Base-by-base conservation (phyloP, 2,888 invertebrate genomes). In the Apotomis betuletana region DNA sequence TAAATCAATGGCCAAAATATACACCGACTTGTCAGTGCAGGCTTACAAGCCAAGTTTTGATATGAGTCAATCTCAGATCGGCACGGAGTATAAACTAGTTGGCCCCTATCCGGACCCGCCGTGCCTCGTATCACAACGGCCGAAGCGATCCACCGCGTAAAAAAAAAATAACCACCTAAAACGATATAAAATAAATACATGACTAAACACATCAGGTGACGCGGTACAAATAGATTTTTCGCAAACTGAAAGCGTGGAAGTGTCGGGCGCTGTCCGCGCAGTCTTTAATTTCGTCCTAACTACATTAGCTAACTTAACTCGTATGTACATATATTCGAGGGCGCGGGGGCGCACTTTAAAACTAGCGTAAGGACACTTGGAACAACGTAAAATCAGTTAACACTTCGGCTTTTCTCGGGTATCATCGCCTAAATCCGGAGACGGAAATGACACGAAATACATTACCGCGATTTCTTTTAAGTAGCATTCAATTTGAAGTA, bases 291-390 rank as follows among this genome's bases (percentile, higher is more conserved):
- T 80, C 77, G 75, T 77, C 80, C 84, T 83, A 84, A 58, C 85
- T 83, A 84, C 78, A 81, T 82, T 81, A 76, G 75, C 82, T 83
- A 81, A 78, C 80, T 82, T 81, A 82, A 69, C 13, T 81, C 80
- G 79, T 84, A 85, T 85, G 80, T 85, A 86, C 86, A 83, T 10
- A 49, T 83, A 85, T 85, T 85, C 85, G 86, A 85, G 84, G 49
- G 55, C 70, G 65, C 70, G 67, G 41, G 41, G 5, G 41, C 41
- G 41, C 41, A 41, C 41, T 83, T 85, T 87, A 85, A 75, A 84
- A 79, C 89, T 88, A 89, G 83, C 80, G 85, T 92, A 92, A 92
- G 92, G 92, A 87, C 92, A 92, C 92, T 92, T 92, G 87, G 87
- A 84, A 83, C 82, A 76, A 76, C 73, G 80, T 82, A 80, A n/a